These are phyloP conservation scores for Myrmophylax atrothorax DNA, from an alignment of 2,113 vertebrate genomes.

Conservation along the genomic window DNA sequence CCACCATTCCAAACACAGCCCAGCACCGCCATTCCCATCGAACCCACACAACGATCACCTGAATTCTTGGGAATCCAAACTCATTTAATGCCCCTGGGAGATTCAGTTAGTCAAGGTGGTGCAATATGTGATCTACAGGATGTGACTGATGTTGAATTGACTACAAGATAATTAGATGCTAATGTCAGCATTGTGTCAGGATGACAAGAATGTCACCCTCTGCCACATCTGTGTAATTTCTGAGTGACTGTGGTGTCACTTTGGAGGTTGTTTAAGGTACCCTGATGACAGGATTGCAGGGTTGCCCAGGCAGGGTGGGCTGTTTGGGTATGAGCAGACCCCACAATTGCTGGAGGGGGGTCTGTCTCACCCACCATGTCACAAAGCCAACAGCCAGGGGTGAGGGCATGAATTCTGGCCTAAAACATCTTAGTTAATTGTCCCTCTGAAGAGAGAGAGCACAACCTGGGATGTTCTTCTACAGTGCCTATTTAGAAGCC, in stretches of 20 bases:
- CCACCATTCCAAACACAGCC: fast-evolving
- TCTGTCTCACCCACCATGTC: not conserved
- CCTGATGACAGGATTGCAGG: not conserved
- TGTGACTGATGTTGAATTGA: conserved; percentile 50
- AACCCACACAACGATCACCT: not conserved
- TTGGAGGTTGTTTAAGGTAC: not conserved
- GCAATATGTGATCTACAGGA: not conserved
- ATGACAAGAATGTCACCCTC: conserved; percentile 45
- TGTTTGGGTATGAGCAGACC: not conserved
- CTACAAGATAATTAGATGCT: conserved; percentile 53
- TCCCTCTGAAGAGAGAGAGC: not conserved
- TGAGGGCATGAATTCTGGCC: not conserved
- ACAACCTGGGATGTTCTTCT: not conserved
- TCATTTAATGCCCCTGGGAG: not conserved
- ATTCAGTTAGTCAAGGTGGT: not conserved
- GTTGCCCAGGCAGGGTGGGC: not conserved
- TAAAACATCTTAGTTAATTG: fast-evolving
- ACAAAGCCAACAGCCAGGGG: not conserved
- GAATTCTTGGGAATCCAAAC: not conserved
- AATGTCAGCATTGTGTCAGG: conserved; percentile 61
- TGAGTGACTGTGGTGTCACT: conserved; percentile 45
- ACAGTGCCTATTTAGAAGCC: not conserved
- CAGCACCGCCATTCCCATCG: fast-evolving
- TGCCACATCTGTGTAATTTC: conserved; percentile 3
- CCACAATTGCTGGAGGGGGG: fast-evolving